Base-by-base conservation (phyloP, 2,797 vertebrate species). In the Gobio occitaniae region DNA sequence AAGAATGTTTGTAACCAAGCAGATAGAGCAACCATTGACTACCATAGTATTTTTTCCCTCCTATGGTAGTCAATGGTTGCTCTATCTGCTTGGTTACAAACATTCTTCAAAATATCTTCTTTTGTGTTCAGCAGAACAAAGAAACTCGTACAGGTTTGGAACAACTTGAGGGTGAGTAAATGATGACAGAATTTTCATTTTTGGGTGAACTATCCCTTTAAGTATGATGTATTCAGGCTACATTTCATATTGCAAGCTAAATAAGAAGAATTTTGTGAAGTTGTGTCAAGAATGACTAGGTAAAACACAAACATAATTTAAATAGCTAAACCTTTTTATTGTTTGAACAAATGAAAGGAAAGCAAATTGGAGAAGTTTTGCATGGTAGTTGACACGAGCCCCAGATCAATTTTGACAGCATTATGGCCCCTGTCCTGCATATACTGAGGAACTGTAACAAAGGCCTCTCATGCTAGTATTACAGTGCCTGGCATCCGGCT, bases 401-500 rank as follows among this genome's bases (percentile, higher is more conserved):
- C 17, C 25, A 70, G 63, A 78, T 78, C 52, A 84, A 9, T 56
- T 48, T 44, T 78, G 83, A 78, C 83, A 71, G 83, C 25, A 78
- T 78, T 71, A 84, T 70, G 52, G 75, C 79, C 56, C 50, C n/a
- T 56, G 65, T 72, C 71, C 52, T 2, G 13, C 32, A 66, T 78
- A 54, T 66, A 48, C 68, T 29, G 32, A 71, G 47, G 56, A 77
- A 78, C 68, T 78, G 66, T 81, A 78, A 81, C 86, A 81, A 83
- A 85, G 71, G 74, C 72, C 29, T 48, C 61, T 86, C 81, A 38
- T 82, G 81, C 84, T 86, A 75, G 77, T 47, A 77, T 86, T 86
- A 80, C 80, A 83, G 80, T 74, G 65, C 80, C 82, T 88, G 80
- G 80, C 83, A 85, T 86, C 56, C 17, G 76, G 48, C 77, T 81